Conservation (phyloP, 2,888 invertebrate species). For the Eulithis prunata region DNA sequence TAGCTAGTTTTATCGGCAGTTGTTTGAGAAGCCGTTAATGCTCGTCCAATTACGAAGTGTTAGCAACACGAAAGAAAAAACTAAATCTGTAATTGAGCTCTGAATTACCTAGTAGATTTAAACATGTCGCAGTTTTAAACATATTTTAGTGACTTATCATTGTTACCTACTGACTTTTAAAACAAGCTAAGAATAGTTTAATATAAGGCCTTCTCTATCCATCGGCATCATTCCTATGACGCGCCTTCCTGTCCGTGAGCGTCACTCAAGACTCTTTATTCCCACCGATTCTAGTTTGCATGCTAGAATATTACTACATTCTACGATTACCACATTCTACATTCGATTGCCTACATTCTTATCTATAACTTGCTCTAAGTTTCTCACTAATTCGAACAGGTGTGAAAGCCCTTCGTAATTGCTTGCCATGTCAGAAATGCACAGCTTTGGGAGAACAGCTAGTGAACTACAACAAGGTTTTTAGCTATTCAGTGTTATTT, state of each 20-base stretch:
- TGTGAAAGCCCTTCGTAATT: constrained; percentile 27
- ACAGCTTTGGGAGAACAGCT: constrained; percentile 2
- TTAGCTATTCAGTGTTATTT: too few species aligned
- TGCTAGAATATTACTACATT: too few species aligned
- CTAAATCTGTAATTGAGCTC: constrained; percentile 1
- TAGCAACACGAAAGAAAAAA: not conserved
- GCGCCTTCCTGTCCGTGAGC: too few species aligned
- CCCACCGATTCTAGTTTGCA: too few species aligned
- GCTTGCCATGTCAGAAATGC: constrained; percentile 6
- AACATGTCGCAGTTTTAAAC: too few species aligned
- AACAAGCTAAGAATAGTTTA: too few species aligned
- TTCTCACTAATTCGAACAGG: constrained; percentile 12
- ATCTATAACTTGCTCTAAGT: constrained; percentile 3
- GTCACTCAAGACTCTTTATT: too few species aligned
- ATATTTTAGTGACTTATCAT: too few species aligned
- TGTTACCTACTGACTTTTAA: too few species aligned
- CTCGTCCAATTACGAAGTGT: constrained; percentile 27
- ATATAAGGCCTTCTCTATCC: too few species aligned
- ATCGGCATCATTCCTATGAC: too few species aligned
- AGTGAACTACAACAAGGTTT: not conserved
- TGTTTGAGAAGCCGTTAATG: constrained; percentile 22
- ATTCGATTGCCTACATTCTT: constrained; percentile 7
- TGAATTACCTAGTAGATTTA: not conserved
- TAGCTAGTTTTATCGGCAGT: constrained; percentile 40
- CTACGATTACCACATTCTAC: too few species aligned